These are phyloP conservation scores for Sesamia nonagrioides DNA, from an alignment of 1,140 invertebrate genomes.

Conservation along the genomic window DNA sequence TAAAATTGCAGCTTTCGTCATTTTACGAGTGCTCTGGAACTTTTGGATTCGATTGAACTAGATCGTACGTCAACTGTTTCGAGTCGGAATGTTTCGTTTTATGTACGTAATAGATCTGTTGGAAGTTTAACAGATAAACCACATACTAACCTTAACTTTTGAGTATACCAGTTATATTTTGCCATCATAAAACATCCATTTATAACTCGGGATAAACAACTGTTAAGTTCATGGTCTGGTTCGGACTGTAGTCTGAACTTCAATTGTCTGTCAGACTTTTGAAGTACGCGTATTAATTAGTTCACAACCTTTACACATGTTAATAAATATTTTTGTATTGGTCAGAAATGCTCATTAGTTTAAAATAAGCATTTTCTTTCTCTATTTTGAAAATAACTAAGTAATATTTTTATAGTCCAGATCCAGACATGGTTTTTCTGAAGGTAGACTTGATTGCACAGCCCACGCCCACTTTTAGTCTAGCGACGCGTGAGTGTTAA, in stretches of 20 bases:
- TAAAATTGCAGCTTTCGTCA: conserved; percentile 46
- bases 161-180: conserved; percentile 28
- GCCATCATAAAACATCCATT: conserved; percentile 12
- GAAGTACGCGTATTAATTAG: no score
- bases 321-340: neutral
- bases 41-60: conserved; percentile 30
- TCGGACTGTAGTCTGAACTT: neutral
- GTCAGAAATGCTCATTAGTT: neutral
- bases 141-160: conserved; percentile 26
- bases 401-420: neutral
- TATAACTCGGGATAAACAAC: neutral
- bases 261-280: no score
- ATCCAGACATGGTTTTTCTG: neutral
- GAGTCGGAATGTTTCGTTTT: conserved; percentile 15
- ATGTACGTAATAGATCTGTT: conserved; percentile 2
- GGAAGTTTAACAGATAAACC: conserved; percentile 30
- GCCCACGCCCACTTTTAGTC: neutral
- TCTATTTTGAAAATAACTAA: neutral
- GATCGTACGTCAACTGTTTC: conserved; percentile 16
- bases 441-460: neutral
- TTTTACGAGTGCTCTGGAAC: neutral
- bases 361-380: neutral
- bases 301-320: neutral
- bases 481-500: neutral
- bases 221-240: conserved; percentile 1